Evolutionary conservation across 1,140 invertebrate species (phyloP), one percentile per base, ranked within the genome.

Genomic region (Dendroctonus valens): DNA sequence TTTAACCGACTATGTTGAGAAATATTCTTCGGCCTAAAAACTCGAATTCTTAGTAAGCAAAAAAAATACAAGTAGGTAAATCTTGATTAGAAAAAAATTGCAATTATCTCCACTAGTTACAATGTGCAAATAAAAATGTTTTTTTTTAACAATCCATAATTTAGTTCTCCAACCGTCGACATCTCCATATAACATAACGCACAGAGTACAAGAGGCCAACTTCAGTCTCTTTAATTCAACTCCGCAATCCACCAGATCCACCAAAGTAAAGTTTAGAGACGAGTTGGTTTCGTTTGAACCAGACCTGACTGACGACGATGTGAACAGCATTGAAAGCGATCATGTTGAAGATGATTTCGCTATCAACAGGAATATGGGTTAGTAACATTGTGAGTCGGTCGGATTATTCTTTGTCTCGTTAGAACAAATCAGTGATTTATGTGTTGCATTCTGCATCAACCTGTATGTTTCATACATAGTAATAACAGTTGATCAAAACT

Each of bases 251-350:
- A 55, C 14, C 6, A 73, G 72, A 65, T 57, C 68, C 7, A 57
- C 57, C 49, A 75, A 69, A 70, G 75, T 79, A 0, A 73, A 74
- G 61, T 79, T 79, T 63, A 72, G 70, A 62, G 74, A 77, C 63
- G 70, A 75, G 37, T 65, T 79, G 12, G 71, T 76, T 7, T 72
- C 75, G 60, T 79, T 76, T 51, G 76, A 79, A 64, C 75, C 77
- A 12, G 75, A 78, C 50, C 54, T 77, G n/a, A 77, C 77, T 14
- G 75, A 76, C 58, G 76, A 78, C 59, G 77, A 78, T 59, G 75
- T 76, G 0, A 73, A 74, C 51, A 79, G 77, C 54, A 73, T 79
- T 41, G 76, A 77, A 68, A 78, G 76, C 64, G 75, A 78, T 53
- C 69, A 75, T 40, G 57, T 57, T 12, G 73, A 62, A 42, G 67